These are phyloP conservation scores for Drosophila elegans DNA, from an alignment of 1,140 invertebrate genomes.

Conservation along the genomic window DNA sequence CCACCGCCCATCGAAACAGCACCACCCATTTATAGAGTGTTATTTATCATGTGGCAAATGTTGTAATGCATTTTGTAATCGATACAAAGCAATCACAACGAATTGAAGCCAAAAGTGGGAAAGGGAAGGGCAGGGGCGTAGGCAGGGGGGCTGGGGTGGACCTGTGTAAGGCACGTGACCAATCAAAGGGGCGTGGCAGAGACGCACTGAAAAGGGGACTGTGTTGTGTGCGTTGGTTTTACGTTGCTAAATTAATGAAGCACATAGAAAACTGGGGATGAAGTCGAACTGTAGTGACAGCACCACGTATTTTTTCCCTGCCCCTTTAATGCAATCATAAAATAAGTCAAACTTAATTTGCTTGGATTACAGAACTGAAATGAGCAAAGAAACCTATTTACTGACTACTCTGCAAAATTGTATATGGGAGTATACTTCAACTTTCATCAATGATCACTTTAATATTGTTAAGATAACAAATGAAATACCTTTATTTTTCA, in stretches of 20 bases:
- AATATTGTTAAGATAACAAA: too few relatives aligned
- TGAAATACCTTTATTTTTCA: too few relatives aligned
- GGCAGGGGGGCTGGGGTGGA: conserved; percentile 9
- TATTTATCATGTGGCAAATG: conserved; percentile 79
- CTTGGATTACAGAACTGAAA: conserved; percentile 15
- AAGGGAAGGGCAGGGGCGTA: background rate
- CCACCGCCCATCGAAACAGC: background rate
- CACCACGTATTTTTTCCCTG: conserved; percentile 24
- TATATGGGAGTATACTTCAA: background rate
- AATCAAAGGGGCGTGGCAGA: conserved; percentile 54
- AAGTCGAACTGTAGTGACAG: conserved; percentile 34
- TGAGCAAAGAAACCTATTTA: conserved; percentile 4
- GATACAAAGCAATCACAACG: conserved; percentile 80
- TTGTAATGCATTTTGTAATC: conserved; percentile 83
- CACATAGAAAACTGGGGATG: conserved; percentile 5
- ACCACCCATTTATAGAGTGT: conserved; percentile 46
- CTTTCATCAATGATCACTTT: background rate
- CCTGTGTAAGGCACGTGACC: conserved; percentile 65
- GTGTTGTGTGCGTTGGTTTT: conserved; percentile 21
- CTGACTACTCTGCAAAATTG: background rate
- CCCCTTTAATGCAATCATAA: conserved; percentile 56
- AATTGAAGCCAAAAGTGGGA: conserved; percentile 56
- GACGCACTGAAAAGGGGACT: conserved; percentile 1
- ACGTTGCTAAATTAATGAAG: conserved; percentile 65
- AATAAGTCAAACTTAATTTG: conserved; percentile 57